Percentiles rank a stretch among this genome's conserved stretches.
phyloP scores from a whole-genome alignment of 37 sponge, comb jelly and placozoan species.

The Petrosia ficiformis region DNA sequence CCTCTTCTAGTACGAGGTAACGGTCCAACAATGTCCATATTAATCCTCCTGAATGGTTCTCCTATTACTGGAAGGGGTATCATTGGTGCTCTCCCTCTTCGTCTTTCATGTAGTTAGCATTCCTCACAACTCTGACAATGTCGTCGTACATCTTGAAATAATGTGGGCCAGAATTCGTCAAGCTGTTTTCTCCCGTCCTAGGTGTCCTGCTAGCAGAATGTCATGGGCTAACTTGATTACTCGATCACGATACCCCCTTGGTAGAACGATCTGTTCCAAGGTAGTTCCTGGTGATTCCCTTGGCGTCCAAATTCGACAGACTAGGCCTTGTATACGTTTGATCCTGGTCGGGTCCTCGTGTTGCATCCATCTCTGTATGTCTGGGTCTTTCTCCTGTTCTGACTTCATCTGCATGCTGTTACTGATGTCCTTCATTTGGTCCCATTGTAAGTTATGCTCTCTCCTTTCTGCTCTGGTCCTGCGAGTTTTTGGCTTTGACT shows the following conservation, averaged over 20 bases:
- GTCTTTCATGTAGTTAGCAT: conserved; percentile 39
- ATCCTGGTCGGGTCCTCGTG: too few species aligned
- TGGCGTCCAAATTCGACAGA: too few species aligned
- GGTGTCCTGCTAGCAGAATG: too few species aligned
- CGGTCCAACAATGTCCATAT: conserved; percentile 70
- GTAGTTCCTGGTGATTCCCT: background rate
- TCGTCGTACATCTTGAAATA: conserved; percentile 28
- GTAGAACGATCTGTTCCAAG: too few species aligned
- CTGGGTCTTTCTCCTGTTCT: background rate
- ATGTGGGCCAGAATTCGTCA: conserved; percentile 47
- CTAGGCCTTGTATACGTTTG: background rate
- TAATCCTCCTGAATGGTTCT: conserved; percentile 53
- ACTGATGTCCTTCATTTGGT: too few species aligned
- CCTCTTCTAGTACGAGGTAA: too few species aligned
- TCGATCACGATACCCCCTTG: conserved; percentile 30
- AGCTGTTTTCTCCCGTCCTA: conserved; percentile 52
- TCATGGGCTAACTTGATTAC: too few species aligned
- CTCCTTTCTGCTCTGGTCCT: too few species aligned
- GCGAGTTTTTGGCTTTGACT: background rate
- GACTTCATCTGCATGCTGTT: background rate
- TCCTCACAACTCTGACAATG: conserved; percentile 33
- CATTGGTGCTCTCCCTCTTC: conserved; percentile 64
- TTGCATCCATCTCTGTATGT: too few species aligned
- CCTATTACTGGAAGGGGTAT: conserved; percentile 41
- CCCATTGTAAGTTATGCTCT: background rate